These are phyloP conservation scores for Siderastrea radians DNA, from an alignment of 92 coral and sea anemone genomes.

Conservation along the genomic window DNA sequence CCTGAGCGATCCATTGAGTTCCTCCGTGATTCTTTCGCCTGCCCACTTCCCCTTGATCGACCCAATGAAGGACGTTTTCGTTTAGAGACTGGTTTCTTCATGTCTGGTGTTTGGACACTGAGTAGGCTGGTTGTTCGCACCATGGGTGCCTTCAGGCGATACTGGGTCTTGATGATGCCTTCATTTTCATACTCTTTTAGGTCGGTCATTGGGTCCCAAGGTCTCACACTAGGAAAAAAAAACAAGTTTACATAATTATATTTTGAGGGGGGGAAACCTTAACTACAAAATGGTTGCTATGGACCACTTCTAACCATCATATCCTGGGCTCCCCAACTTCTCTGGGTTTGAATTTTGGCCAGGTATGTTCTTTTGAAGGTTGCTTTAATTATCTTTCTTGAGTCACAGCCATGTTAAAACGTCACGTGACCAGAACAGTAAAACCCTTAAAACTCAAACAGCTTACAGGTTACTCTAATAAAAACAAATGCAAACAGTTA, in stretches of 20 bases:
- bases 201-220: conserved; percentile 98
- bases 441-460: no score
- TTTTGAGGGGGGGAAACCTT: not conserved
- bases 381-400: no score
- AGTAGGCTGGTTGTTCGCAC: conserved; percentile 90
- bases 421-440: no score
- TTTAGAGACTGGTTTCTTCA: conserved; percentile 68
- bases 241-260: not conserved
- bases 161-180: conserved; percentile 86
- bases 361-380: no score
- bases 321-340: no score
- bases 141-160: conserved; percentile 95
- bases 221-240: conserved; percentile 79
- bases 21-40: conserved; percentile 84
- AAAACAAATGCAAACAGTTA: no score
- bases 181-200: conserved; percentile 86
- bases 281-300: no score
- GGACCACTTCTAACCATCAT: no score
- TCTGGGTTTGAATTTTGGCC: no score
- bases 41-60: conserved; percentile 64
- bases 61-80: conserved; percentile 82
- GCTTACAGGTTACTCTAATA: no score
- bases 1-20: conserved; percentile 87
- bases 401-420: no score
- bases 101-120: conserved; percentile 74